A percentile compares a stretch with the other conserved stretches of the same genome.
Evolutionary conservation across 2,797 vertebrate genomes (phyloP).

Genomic region (Caiman crocodilus): DNA sequence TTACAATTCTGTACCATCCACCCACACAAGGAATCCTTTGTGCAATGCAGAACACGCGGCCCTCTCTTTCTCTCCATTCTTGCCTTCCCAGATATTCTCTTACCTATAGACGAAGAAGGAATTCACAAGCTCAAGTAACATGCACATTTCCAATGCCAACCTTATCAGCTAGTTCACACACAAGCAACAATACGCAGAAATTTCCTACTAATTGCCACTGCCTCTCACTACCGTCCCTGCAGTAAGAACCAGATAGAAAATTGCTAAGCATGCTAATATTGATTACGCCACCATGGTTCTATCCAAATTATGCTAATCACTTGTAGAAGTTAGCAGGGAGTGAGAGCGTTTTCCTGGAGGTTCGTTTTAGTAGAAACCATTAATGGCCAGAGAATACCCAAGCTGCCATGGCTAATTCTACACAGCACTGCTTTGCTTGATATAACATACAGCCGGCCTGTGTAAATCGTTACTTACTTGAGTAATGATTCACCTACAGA

Average conservation of each 20-base stretch:
- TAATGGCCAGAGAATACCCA: background rate
- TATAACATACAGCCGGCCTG: background rate
- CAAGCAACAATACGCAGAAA: background rate
- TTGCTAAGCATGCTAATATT: background rate
- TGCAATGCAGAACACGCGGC: too few species aligned
- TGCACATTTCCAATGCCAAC: background rate
- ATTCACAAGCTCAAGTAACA: background rate
- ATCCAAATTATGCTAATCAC: background rate
- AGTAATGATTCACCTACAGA: background rate
- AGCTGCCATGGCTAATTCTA: background rate
- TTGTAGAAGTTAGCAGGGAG: accelerated
- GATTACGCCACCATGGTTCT: accelerated
- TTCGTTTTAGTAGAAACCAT: background rate
- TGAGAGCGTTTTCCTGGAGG: background rate
- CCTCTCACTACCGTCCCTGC: background rate
- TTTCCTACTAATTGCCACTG: background rate
- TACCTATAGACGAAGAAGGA: background rate
- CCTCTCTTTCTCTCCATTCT: background rate
- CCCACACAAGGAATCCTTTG: background rate
- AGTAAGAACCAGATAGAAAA: background rate
- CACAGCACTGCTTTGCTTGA: background rate
- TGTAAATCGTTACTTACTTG: background rate
- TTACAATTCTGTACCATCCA: background rate
- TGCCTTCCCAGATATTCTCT: background rate
- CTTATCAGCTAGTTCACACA: background rate